These are phyloP conservation scores for Cryptocheilus praepositus DNA, from an alignment of 2,888 invertebrate genomes.

Conservation along the genomic window DNA sequence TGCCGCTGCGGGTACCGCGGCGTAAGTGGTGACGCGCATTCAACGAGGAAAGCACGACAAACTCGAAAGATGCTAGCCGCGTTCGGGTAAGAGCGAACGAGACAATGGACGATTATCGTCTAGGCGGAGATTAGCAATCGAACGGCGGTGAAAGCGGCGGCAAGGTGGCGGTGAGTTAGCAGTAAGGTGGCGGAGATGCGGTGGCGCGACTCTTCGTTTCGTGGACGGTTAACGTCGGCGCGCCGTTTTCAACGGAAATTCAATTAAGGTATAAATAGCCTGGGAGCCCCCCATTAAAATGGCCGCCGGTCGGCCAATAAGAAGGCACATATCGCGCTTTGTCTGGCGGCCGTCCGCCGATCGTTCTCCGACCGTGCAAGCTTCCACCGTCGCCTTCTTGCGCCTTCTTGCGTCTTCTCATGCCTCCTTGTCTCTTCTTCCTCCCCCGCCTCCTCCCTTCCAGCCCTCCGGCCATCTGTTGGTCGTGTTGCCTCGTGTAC, in stretches of 20 bases:
- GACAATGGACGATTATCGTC: conserved; percentile 1
- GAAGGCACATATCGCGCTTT: conserved; percentile 47
- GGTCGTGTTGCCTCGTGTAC: conserved; percentile 7
- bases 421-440: no score
- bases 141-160: no score
- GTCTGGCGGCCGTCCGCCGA: conserved; percentile 36
- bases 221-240: conserved; percentile 30
- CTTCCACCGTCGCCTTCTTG: conserved; percentile 18
- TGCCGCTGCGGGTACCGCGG: no score
- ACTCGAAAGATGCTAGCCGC: no score
- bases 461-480: conserved; percentile 14
- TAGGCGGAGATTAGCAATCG: not conserved
- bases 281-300: conserved; percentile 47
- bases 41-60: no score
- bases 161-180: no score
- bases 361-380: conserved; percentile 27
- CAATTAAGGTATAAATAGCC: conserved; percentile 62
- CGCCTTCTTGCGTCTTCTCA: no score
- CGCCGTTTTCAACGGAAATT: conserved; percentile 58
- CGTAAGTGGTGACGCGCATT: no score
- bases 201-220: conserved; percentile 25
- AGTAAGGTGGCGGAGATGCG: no score
- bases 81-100: no score
- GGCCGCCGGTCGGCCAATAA: conserved; percentile 46
- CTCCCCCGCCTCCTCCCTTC: not conserved